Conservation (phyloP, 2,797 vertebrate genomes). For the Morelia viridis region DNA sequence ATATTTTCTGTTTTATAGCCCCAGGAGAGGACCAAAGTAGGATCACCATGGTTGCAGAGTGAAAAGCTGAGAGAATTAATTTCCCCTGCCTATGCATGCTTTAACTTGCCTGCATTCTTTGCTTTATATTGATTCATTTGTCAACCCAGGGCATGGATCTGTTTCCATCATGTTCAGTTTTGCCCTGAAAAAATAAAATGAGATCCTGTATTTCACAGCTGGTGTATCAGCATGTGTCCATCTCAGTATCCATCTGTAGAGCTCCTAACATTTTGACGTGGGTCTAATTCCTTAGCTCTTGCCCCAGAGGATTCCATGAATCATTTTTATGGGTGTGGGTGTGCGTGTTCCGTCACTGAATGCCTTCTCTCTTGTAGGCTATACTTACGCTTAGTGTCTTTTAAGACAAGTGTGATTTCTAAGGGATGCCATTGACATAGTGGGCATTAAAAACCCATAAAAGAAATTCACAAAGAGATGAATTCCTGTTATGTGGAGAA, state of each 20-base stretch:
- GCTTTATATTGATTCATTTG: not conserved
- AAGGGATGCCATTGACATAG: not conserved
- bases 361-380: not conserved
- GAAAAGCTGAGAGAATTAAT: not conserved
- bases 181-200: not conserved
- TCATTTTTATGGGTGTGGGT: not conserved
- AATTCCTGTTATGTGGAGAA: not conserved
- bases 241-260: not conserved
- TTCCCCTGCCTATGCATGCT: not conserved
- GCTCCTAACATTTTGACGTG: not conserved
- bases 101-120: not conserved
- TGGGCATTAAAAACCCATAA: not conserved
- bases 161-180: not conserved
- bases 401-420: too few relatives aligned
- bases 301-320: not conserved
- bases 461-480: not conserved
- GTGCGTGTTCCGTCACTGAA: not conserved
- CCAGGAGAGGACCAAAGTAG: not conserved
- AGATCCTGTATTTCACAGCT: not conserved
- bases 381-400: not conserved
- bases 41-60: not conserved
- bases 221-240: not conserved
- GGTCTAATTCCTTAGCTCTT: not conserved
- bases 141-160: not conserved
- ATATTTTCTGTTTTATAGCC: not conserved